Evolutionary conservation across 2,888 invertebrate genomes (phyloP), one percentile per base, ranked within the genome.

Genomic region (Dicycla oo): DNA sequence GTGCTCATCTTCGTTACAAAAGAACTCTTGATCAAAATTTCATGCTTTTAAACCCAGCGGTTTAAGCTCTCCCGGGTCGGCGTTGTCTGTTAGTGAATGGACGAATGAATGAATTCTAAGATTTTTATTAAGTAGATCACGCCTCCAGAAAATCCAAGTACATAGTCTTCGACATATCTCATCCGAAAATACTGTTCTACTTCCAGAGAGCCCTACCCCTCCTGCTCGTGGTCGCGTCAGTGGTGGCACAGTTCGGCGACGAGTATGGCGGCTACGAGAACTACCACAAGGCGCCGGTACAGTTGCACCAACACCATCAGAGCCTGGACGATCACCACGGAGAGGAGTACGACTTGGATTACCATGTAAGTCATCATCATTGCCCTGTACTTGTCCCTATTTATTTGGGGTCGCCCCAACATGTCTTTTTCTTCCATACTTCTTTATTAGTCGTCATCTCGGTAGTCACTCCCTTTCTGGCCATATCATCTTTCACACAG

Each of bases 331-430:
- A 93, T 0, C 89, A 89, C 20, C 89, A 91, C 4, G 82, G 87
- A 30, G 93, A 93, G 6, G 95, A 96, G 3, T 94, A 92, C 54
- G 96, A 96, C 3, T 38, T 95, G 73, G 96, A 96, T 80, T 96
- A 94, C 80, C 96, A 96, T 80, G 96, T 96, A 68, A 92, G 95
- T 88, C 15, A 0, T 6, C 2, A 10, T 20, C 7, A 67, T 0
- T 20, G 8, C 30, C 26, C 2, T 60, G 23, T 3, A 1, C 13
- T 23, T 23, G 5, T 10, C 10, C 38, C 1, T 45, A 20, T 30
- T 45, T 6, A 10, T 11, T 30, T 56, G 1, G 20, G 10, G 54
- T 30, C 30, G 1, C 0, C 0, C 15, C 1, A 53, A 18, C 3
- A 18, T 26, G 3, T 53, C 7, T 18, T 26, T 15, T 7, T 53